Conservation (phyloP, 2,113 vertebrate genomes). For the Tragelaphus buxtoni region DNA sequence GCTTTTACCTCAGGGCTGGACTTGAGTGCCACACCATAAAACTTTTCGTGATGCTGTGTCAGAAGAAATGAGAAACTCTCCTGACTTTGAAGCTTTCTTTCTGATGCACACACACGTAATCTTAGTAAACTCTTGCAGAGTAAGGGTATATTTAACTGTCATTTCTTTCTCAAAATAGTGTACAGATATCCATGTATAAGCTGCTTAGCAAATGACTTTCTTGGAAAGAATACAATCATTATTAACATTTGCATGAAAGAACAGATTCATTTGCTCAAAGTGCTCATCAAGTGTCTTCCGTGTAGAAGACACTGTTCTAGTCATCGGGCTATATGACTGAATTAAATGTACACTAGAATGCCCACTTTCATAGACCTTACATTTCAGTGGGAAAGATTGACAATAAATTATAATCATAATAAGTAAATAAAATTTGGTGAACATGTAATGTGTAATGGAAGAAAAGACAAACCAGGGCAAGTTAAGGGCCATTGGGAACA, state of each 20-base stretch:
- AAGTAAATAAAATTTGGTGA: background rate
- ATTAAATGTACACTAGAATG: background rate
- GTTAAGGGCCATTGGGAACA: background rate
- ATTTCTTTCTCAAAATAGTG: background rate
- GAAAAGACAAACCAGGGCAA: background rate
- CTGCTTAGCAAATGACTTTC: background rate
- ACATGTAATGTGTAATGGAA: background rate
- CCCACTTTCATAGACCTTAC: background rate
- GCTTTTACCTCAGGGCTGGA: accelerated
- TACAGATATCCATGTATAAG: background rate
- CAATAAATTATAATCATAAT: background rate
- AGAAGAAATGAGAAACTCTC: background rate
- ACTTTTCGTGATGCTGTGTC: background rate
- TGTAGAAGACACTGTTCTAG: background rate
- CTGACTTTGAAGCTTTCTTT: background rate
- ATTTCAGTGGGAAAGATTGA: background rate
- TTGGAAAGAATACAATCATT: background rate
- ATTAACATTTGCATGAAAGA: background rate
- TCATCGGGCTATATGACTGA: background rate
- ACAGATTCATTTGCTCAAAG: background rate
- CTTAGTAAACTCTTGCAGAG: background rate
- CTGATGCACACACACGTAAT: background rate
- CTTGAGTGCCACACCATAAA: background rate
- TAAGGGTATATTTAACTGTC: background rate
- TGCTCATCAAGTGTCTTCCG: background rate